Evolutionary conservation across 2,888 invertebrate species (phyloP).

Genomic region (Ectemnius continuus): DNA sequence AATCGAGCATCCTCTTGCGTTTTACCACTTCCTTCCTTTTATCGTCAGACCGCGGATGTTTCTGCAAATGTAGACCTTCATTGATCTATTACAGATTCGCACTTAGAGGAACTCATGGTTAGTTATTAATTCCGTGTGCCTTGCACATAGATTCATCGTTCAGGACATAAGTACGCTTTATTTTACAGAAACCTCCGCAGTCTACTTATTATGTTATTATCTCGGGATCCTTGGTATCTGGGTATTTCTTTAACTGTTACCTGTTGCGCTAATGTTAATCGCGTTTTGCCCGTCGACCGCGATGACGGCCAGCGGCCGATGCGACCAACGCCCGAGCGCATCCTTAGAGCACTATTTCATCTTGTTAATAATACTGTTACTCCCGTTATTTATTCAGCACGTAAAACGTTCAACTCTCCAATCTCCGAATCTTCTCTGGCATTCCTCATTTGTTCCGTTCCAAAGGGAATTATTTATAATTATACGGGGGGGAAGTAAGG

Average conservation of each 20-base stretch:
- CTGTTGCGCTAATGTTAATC: slow-evolving; percentile 24
- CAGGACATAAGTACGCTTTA: too few relatives aligned
- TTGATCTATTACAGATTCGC: too few relatives aligned
- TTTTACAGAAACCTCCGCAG: too few relatives aligned
- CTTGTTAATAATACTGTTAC: slow-evolving; percentile 31
- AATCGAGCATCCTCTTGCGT: slow-evolving; percentile 55
- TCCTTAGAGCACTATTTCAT: slow-evolving; percentile 26
- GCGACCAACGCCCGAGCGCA: slow-evolving; percentile 31
- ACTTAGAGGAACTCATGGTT: too few relatives aligned
- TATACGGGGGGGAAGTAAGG: too few relatives aligned
- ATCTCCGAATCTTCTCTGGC: too few relatives aligned
- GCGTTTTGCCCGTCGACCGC: slow-evolving; percentile 13
- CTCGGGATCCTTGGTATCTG: slow-evolving; percentile 53
- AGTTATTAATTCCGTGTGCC: too few relatives aligned
- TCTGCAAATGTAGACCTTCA: too few relatives aligned
- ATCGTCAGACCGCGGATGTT: neutral
- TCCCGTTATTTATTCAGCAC: slow-evolving; percentile 51
- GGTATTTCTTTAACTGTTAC: slow-evolving; percentile 45
- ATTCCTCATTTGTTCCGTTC: too few relatives aligned
- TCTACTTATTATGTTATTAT: slow-evolving; percentile 19
- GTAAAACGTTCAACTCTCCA: slow-evolving; percentile 1
- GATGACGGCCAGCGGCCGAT: slow-evolving; percentile 34
- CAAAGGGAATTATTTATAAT: too few relatives aligned
- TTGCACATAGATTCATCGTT: too few relatives aligned
- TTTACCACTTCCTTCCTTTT: slow-evolving; percentile 34